These are phyloP conservation scores for Gari tellinella DNA, from an alignment of 2,888 invertebrate genomes.

Conservation along the genomic window DNA sequence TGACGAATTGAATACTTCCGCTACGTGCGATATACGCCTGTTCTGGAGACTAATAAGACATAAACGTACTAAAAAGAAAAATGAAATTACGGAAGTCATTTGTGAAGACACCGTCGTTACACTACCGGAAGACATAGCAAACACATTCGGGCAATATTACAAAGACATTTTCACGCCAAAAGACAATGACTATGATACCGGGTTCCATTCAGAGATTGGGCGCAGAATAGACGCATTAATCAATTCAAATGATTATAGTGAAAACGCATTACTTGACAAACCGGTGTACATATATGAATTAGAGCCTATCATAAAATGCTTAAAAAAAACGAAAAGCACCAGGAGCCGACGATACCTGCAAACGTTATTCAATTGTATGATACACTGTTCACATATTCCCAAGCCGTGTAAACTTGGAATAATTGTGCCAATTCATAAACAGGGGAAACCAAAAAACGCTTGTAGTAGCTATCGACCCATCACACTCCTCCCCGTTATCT, in stretches of 20 bases:
- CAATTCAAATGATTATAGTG: too few relatives aligned
- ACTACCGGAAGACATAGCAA: too few relatives aligned
- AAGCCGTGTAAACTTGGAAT: slow-evolving; percentile 19
- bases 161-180: too few relatives aligned
- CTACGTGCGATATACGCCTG: slow-evolving; percentile 5
- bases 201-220: too few relatives aligned
- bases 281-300: too few relatives aligned
- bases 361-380: slow-evolving; percentile 13
- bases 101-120: too few relatives aligned
- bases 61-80: too few relatives aligned
- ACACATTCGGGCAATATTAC: too few relatives aligned
- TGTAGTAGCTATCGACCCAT: slow-evolving; percentile 33
- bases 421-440: slow-evolving; percentile 32
- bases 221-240: too few relatives aligned
- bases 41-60: slow-evolving; percentile 25
- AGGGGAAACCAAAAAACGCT: slow-evolving; percentile 20
- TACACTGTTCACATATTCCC: slow-evolving; percentile 10
- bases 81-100: too few relatives aligned
- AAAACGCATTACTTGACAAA: too few relatives aligned
- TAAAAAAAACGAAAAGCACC: slow-evolving; percentile 18
- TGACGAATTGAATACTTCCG: slow-evolving; percentile 21
- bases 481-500: slow-evolving; percentile 17
- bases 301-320: background rate
- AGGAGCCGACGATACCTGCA: slow-evolving; percentile 11
- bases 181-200: too few relatives aligned